Evolutionary conservation across 2,888 invertebrate genomes (phyloP), one percentile per base, ranked within the genome.

Genomic region (Periphyllus acericola): DNA sequence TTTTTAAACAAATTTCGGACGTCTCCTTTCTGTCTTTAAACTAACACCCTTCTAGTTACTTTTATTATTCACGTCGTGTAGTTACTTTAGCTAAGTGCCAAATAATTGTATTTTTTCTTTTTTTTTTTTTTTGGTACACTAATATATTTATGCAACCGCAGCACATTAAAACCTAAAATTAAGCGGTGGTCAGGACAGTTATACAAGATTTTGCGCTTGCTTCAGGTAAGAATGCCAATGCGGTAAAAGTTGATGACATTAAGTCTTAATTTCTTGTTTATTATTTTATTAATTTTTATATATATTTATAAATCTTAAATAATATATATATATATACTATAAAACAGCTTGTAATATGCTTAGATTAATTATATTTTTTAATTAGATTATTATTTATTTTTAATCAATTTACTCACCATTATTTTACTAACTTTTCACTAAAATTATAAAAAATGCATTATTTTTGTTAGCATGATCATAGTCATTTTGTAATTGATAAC

Each of bases 1-100:
- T 80, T 86, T 85, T 34, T 34, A 74, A 87, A 71, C 19, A 46
- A 66, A 87, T 66, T 84, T 81, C 74, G 75, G 81, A 87, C 81
- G 81, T 80, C 87, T 87, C 87, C 81, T 87, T 81, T 81, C 81
- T 87, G 46, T 87, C 74, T 80, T 46, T 87, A 6, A 87, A 81
- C 87, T 87, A 87, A 87, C 87, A 87, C 32, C 36, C 86, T 87
- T 87, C 87, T 87, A 87, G 81, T 74, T 87, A 87, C 87, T 81
- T 81, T 86, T 66, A 72, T 87, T 87, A 87, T 87, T 80, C 86
- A 87, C 80, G 40, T 66, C 36, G 60, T 81, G 87, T 81, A 87
- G 87, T 75, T 74, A 74, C 40, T 87, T 25, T 87, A 87, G 87
- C 80, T 81, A 74, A 66, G 81, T 87, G 87, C 87, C 87, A 87